Conservation (phyloP, 53 echinoderm and acorn worm species). For the Actinopyga echinites region DNA sequence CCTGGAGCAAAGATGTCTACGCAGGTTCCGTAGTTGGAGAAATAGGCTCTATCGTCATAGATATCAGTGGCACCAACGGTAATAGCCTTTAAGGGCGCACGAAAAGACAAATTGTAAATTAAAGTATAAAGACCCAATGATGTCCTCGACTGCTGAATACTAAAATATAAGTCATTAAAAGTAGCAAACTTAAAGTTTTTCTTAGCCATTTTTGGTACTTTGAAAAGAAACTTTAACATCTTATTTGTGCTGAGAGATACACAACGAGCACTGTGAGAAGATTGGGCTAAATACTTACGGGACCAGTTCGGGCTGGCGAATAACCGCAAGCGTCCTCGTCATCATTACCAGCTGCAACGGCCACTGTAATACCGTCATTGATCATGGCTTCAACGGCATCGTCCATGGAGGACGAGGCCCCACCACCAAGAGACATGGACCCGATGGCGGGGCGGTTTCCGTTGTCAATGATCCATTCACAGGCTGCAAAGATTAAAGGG, state of each 20-base stretch:
- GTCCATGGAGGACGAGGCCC: constrained; percentile 17
- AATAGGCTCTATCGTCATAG: constrained; percentile 8
- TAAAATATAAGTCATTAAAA: no score
- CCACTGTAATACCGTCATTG: constrained; percentile 7
- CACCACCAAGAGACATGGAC: constrained; percentile 28
- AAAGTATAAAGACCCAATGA: no score
- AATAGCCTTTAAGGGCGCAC: constrained; percentile 13
- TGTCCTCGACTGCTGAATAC: no score
- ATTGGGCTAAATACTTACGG: constrained; percentile 21
- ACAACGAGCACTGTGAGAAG: no score
- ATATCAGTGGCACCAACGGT: constrained; percentile 36
- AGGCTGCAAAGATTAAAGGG: neutral
- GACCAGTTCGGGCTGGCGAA: constrained; percentile 22
- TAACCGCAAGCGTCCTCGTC: neutral
- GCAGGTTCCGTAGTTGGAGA: constrained; percentile 36
- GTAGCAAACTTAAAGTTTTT: no score
- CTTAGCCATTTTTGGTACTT: no score
- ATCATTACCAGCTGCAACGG: constrained; percentile 32
- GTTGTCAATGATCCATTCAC: constrained; percentile 1
- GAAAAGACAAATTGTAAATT: no score
- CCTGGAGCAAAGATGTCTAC: constrained; percentile 57
- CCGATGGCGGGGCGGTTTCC: constrained; percentile 31
- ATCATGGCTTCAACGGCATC: constrained; percentile 19
- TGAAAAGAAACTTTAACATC: no score
- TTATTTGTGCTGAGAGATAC: no score